Base-by-base conservation (phyloP, 2,888 invertebrate species). In the Trilocha varians region DNA sequence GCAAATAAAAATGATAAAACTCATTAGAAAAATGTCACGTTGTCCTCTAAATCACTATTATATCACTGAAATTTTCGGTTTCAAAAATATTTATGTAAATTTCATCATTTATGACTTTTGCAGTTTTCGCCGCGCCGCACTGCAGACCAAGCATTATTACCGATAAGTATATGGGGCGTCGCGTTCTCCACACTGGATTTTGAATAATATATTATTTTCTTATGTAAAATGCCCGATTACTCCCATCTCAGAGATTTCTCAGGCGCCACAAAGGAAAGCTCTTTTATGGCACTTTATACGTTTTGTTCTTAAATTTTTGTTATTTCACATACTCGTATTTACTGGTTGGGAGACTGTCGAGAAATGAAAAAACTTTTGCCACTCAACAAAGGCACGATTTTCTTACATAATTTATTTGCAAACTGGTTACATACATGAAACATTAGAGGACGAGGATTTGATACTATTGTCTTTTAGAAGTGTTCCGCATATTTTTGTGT, bases 121-220 rank as follows among this genome's bases (percentile, higher is more conserved):
- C 36, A 32, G 44, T 60, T 53, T 50, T 39, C 48, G 32, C 2
- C 14, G 32, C 36, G 44, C 44, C 43, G 50, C 52, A 46, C 52
- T 60, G 64, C 68, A 63, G 69, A 69, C 67, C 68, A 54, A 61
- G 70, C 72, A 78, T 82, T 82, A 83, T 80, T 78, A 73, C 74
- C 80, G 79, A 83, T 83, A 80, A 83, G 80, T 80, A 75, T 71
- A 78, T 67, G 75, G 68, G 67, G 72, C 73, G 71, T 69, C 70
- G 76, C 49, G 52, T 65, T 70, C 75, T 73, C 75, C 66, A 65
- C 65, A 65, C 73, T 75, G 74, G 80, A 84, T 84, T 83, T 83
- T 84, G 85, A 84, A 84, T 84, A 84, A 84, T 82, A 83, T 84
- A 84, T 84, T 78, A 83, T 82, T 82, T 84, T 82, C 82, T 74